A percentile compares a stretch with the other conserved stretches of the same genome.
Evolutionary conservation across 2,113 vertebrate genomes (phyloP).

Genomic region (Pipra filicauda): DNA sequence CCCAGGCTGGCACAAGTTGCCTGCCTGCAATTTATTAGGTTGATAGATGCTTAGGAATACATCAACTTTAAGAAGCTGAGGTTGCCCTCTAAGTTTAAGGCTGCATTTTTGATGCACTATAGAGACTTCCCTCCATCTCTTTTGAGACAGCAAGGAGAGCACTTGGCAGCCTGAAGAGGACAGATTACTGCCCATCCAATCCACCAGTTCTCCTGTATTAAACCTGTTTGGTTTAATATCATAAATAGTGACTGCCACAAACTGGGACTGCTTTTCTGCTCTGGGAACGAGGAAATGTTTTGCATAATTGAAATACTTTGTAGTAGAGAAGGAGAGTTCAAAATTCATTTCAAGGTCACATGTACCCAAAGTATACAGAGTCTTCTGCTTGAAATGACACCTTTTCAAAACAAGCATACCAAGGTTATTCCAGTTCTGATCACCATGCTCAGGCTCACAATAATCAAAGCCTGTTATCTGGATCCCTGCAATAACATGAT

Average conservation of each 20-base stretch:
- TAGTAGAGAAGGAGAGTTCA: neutral
- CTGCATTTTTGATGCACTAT: fast-evolving
- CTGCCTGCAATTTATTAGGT: neutral
- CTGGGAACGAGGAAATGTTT: neutral
- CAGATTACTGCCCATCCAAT: neutral
- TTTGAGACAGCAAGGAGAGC: neutral
- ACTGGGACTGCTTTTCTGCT: neutral
- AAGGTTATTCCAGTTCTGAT: conserved; percentile 43
- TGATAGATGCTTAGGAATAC: neutral
- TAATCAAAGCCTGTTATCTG: conserved; percentile 50
- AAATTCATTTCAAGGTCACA: neutral
- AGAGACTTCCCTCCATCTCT: neutral
- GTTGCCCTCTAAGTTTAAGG: neutral
- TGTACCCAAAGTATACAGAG: neutral
- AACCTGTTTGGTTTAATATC: neutral
- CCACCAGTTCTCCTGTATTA: neutral
- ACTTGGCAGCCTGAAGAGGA: neutral
- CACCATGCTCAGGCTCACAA: neutral
- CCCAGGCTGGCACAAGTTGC: neutral
- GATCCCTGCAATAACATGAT: conserved; percentile 39
- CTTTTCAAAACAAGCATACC: neutral
- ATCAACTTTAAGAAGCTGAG: neutral
- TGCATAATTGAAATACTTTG: neutral
- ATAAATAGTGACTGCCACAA: neutral
- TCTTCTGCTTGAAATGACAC: neutral